A percentile compares a stretch with the other conserved stretches of the same genome.
phyloP scores from a whole-genome alignment of 2,888 invertebrate genomes.

The Acheta domesticus region DNA sequence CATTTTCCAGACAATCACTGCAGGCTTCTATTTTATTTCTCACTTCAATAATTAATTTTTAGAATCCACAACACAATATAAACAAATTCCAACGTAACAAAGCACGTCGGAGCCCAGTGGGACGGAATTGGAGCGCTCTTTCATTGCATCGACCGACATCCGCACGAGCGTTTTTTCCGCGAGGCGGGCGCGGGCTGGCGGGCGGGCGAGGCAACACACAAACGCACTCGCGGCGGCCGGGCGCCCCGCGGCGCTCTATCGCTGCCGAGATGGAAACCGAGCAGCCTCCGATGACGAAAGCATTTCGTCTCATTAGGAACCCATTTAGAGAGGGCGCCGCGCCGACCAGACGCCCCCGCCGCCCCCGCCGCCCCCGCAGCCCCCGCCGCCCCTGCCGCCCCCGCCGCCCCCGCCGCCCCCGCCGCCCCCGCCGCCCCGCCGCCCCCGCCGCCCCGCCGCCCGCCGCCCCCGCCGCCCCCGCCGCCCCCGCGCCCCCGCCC shows the following conservation, averaged over 20 bases:
- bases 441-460: neutral
- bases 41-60: no score
- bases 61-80: no score
- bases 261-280: constrained; percentile 18
- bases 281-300: constrained; percentile 24
- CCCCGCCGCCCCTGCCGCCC: neutral
- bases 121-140: no score
- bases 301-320: constrained; percentile 20
- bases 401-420: neutral
- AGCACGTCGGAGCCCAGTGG: no score
- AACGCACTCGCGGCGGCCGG: constrained; percentile 31
- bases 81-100: no score
- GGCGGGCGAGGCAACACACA: constrained; percentile 25
- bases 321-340: neutral
- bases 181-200: neutral
- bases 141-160: no score
- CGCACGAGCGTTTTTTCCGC: no score
- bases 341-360: neutral
- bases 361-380: neutral
- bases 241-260: constrained; percentile 12
- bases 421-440: neutral
- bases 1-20: no score
- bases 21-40: no score
- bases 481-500: neutral
- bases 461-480: neutral